Evolutionary conservation across 2,888 invertebrate genomes (phyloP).

Genomic region (Caenorhabditis zanzibari): DNA sequence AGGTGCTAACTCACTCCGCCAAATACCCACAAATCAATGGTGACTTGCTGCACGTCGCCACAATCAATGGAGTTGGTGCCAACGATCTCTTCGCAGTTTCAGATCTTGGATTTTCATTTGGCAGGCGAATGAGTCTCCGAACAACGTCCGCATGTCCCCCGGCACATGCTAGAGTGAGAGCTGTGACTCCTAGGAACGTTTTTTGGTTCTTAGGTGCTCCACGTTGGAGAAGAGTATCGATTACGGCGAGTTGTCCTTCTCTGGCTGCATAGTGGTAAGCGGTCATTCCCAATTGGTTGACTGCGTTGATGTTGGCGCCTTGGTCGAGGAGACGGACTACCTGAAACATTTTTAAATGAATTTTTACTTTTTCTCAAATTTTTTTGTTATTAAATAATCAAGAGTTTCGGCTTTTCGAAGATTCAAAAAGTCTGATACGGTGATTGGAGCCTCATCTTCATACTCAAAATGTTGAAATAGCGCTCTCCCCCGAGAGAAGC

Average conservation of each 20-base stretch:
- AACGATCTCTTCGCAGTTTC: conserved; percentile 38
- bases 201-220: conserved; percentile 73
- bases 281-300: conserved; percentile 78
- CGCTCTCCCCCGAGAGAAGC: too few relatives aligned
- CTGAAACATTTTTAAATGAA: conserved; percentile 50
- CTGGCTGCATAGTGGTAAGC: conserved; percentile 80
- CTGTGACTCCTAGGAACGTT: conserved; percentile 73
- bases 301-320: conserved; percentile 77
- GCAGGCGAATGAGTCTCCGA: conserved; percentile 67
- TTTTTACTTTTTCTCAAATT: too few relatives aligned
- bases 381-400: neutral
- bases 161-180: conserved; percentile 72
- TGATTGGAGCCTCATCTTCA: too few relatives aligned
- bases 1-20: conserved; percentile 27
- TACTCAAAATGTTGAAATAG: neutral
- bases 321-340: conserved; percentile 71
- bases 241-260: conserved; percentile 77
- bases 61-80: conserved; percentile 78
- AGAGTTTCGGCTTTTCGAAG: neutral
- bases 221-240: conserved; percentile 78
- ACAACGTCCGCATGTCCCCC: conserved; percentile 76
- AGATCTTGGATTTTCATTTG: conserved; percentile 31
- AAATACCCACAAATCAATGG: conserved; percentile 72
- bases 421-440: neutral
- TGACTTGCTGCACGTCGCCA: conserved; percentile 73